Percentiles rank a stretch among this genome's conserved stretches.
Evolutionary conservation across 2,113 vertebrate genomes (phyloP).

Genomic region (Siniperca knerii): DNA sequence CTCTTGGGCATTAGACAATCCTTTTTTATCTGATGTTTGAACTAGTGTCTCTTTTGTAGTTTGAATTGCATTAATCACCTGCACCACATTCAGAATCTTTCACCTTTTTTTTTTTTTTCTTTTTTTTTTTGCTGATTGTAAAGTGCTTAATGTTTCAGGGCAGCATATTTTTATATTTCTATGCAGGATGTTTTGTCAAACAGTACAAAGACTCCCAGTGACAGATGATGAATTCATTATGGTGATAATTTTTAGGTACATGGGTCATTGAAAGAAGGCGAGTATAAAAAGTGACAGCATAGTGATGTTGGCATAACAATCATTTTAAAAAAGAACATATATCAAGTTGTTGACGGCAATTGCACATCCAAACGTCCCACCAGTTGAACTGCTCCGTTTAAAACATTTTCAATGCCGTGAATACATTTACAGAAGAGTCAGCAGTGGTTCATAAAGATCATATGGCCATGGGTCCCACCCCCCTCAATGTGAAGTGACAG

Average conservation of each 20-base stretch:
- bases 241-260: conserved; percentile 1
- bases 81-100: conserved; percentile 16
- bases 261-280: not conserved
- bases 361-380: not conserved
- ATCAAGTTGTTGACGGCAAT: not conserved
- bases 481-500: conserved; percentile 49
- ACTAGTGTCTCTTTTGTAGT: conserved; percentile 42
- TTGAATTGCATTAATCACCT: conserved; percentile 25
- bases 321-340: not conserved
- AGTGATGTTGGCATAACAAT: not conserved
- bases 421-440: conserved; percentile 4
- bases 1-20: conserved; percentile 40
- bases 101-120: not conserved
- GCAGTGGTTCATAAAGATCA: conserved; percentile 33
- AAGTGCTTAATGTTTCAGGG: conserved; percentile 15
- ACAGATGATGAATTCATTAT: conserved; percentile 29
- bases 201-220: conserved; percentile 5
- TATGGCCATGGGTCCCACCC: conserved; percentile 7
- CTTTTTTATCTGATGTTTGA: conserved; percentile 48
- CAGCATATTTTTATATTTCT: conserved; percentile 29
- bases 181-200: conserved; percentile 15
- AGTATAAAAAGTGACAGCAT: not conserved
- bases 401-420: not conserved
- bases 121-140: not conserved
- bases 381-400: not conserved